Evolutionary conservation across 2,888 invertebrate species (phyloP), one percentile per base, ranked within the genome.

Genomic region (Drepana falcataria): DNA sequence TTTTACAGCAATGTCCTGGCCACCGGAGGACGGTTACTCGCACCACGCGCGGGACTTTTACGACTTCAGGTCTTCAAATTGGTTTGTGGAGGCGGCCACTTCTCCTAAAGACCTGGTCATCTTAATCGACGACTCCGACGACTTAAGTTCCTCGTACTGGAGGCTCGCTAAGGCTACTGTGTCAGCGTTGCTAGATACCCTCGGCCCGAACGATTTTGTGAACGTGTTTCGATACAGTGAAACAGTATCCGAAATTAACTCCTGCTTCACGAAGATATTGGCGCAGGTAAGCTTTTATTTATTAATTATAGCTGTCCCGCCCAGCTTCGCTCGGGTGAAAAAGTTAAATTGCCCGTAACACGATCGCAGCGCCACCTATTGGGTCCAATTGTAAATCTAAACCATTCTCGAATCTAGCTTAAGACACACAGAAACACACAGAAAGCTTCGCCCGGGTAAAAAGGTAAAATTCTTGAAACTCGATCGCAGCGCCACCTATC

Each of bases 41-140:
- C 92, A 95, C 71, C 96, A 95, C 77, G 96, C 93, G 65, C 93
- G 95, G 55, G 94, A 95, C 63, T 94, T 99, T 73, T 98, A 98
- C 91, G 99, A 99, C 90, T 99, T 98, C 79, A 94, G 99, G 44
- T 94, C 96, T 7, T 95, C 97, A 49, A 95, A 96, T 71, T 99
- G 99, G 99, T 99, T 99, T 85, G 96, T 99, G 7, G 96, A 97
- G 69, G 98, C 98, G 0, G 98, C 99, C 9, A 98, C 98, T 4
- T 98, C 98, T 58, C 98, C 99, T 0, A 99, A 99, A 85, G 99
- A 99, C 86, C 93, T 99, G 73, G 95, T 98, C 61, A 98, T 99
- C 65, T 92, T 99, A 53, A 87, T 99, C 55, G 99, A 99, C 79
- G 94, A 95, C 63, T 97, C 97, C 4, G 97, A 97, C 9, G 96